phyloP scores from a whole-genome alignment of 2,113 vertebrate genomes.

The Solea solea region DNA sequence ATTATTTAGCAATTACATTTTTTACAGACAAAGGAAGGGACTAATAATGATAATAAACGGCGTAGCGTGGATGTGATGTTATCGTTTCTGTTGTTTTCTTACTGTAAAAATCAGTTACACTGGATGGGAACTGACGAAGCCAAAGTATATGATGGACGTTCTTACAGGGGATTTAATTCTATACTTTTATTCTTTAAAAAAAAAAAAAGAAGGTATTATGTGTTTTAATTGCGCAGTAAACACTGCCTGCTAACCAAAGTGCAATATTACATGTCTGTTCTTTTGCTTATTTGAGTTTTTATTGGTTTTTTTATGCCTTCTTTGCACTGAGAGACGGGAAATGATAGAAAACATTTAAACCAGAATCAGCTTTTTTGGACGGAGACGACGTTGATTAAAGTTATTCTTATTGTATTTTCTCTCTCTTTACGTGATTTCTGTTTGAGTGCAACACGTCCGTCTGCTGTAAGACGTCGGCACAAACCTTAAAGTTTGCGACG shows the following conservation, averaged over 20 bases:
- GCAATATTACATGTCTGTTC: conserved; percentile 71
- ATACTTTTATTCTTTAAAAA: not conserved
- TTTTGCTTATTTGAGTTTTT: conserved; percentile 41
- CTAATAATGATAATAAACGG: not conserved
- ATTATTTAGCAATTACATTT: conserved; percentile 35
- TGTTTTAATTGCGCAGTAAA: conserved; percentile 59
- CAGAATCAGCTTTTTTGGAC: conserved; percentile 6
- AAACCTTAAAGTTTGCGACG: conserved; percentile 18
- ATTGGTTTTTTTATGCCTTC: conserved; percentile 61
- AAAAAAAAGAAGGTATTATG: conserved; percentile 23
- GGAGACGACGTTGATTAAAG: not conserved
- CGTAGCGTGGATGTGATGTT: not conserved
- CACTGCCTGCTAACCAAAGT: conserved; percentile 75
- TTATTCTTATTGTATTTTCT: not conserved
- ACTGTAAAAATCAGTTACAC: conserved; percentile 78
- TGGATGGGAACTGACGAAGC: conserved; percentile 74
- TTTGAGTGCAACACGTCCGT: conserved; percentile 22
- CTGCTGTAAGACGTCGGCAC: conserved; percentile 27
- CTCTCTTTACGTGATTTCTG: conserved; percentile 23
- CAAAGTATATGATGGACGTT: conserved; percentile 50
- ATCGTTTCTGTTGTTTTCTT: conserved; percentile 53
- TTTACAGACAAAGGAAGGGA: conserved; percentile 44
- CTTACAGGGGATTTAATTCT: conserved; percentile 39
- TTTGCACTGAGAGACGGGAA: conserved; percentile 60
- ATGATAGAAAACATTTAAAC: conserved; percentile 27